Evolutionary conservation across 2,888 invertebrate genomes (phyloP), one percentile per base, ranked within the genome.

Genomic region (Drosophila robusta): DNA sequence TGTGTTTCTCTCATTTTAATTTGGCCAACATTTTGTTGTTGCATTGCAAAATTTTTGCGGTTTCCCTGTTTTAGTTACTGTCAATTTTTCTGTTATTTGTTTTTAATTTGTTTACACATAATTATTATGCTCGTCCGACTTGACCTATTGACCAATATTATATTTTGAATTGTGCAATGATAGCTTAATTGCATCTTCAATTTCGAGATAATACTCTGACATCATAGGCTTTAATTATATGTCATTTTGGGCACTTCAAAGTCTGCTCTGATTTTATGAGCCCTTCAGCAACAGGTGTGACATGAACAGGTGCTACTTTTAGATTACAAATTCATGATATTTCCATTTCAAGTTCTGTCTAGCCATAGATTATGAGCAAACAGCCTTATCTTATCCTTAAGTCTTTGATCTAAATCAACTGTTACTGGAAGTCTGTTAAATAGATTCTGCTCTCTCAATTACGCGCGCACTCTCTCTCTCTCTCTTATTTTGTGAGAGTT

Each of bases 81-180:
- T 60, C 47, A 67, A 51, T 57, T 60, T 61, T 32, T 5, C 41
- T 22, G 16, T 16, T 38, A 38, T 38, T 14, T 14, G 14, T 24
- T 36, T 52, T 34, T 39, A 62, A 67, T 80, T 70, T 52, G 36
- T 49, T 41, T 50, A 60, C 74, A 68, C 61, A 42, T 80, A 64
- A 77, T 74, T 80, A 70, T 74, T 41, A 62, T 50, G 26, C 14
- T n/a, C n/a, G 36, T 16, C 3, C 50, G 36, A 22, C 57, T 34
- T 76, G 72, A 45, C 64, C 70, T 55, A 65, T 70, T 81, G 81
- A 67, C 86, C 88, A 81, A 66, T 45, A 64, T 80, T 42, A 34
- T 18, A 36, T 36, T 26, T 16, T 11, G 38, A 18, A 6, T 69
- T 61, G 36, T 41, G 58, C 34, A 76, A 52, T 36, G 18, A 12